These are phyloP conservation scores for Planiliza haematocheilus DNA, from an alignment of 2,113 vertebrate species.

Conservation along the genomic window DNA sequence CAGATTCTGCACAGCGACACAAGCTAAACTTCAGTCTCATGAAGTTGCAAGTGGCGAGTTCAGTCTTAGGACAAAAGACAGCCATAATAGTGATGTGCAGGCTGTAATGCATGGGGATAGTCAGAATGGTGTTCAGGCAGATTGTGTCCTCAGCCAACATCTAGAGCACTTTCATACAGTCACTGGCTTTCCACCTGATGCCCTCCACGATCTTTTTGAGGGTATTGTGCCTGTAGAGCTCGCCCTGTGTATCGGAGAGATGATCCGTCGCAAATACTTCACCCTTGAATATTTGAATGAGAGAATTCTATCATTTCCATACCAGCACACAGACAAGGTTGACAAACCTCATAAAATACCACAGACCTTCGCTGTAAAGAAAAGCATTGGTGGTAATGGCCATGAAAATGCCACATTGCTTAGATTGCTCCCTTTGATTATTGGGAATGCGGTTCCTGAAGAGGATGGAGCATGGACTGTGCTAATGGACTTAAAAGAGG, in stretches of 20 bases:
- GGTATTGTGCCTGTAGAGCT: conserved; percentile 29
- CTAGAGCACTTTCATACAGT: conserved; percentile 21
- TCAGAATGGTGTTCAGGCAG: conserved; percentile 19
- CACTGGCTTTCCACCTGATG: conserved; percentile 8
- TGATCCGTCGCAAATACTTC: conserved; percentile 18
- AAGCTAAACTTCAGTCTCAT: conserved; percentile 6
- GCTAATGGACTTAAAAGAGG: conserved; percentile 19
- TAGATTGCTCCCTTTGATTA: conserved; percentile 31
- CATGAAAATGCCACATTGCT: conserved; percentile 48
- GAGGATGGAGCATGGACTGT: conserved; percentile 8
- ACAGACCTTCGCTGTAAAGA: not conserved
- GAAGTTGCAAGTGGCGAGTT: conserved; percentile 5
- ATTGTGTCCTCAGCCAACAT: not conserved
- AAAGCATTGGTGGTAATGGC: conserved; percentile 35
- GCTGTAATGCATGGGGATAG: not conserved
- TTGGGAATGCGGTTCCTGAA: not conserved
- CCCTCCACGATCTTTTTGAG: conserved; percentile 24
- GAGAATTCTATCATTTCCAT: conserved; percentile 8
- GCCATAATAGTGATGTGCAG: conserved; percentile 7
- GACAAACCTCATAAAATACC: conserved; percentile 3
- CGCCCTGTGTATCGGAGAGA: not conserved
- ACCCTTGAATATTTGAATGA: conserved; percentile 23
- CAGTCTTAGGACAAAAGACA: conserved; percentile 11
- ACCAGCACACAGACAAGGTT: conserved; percentile 13
- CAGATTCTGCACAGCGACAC: conserved; percentile 22